Evolutionary conservation across 1,140 invertebrate species (phyloP).

Genomic region (Calosoma granatense): DNA sequence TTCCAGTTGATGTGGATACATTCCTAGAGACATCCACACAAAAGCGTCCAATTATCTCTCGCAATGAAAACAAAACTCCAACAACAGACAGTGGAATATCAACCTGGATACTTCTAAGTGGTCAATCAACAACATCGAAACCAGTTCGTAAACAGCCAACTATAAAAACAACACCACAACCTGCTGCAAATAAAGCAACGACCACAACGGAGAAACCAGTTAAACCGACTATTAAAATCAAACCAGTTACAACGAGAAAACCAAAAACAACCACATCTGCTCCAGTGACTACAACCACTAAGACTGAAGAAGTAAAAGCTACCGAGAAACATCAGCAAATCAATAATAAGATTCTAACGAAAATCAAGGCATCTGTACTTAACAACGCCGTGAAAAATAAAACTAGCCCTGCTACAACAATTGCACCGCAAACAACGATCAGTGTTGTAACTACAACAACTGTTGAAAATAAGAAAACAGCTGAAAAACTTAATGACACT

Average conservation of each 20-base stretch:
- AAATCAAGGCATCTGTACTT: conserved; percentile 25
- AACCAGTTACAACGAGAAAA: conserved; percentile 25
- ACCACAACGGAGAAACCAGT: conserved; percentile 31
- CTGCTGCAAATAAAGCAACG: conserved; percentile 18
- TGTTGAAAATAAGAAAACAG: too few relatives aligned
- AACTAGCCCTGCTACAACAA: conserved; percentile 23
- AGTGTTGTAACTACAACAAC: conserved; percentile 17
- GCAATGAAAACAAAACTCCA: conserved; percentile 47
- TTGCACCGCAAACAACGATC: conserved; percentile 22
- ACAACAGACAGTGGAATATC: conserved; percentile 56
- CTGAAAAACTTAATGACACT: conserved; percentile 16
- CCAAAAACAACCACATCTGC: conserved; percentile 18
- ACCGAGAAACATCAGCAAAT: conserved; percentile 13
- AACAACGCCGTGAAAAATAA: conserved; percentile 18
- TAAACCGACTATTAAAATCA: conserved; percentile 30
- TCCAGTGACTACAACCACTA: neutral
- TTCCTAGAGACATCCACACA: conserved; percentile 28
- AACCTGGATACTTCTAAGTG: conserved; percentile 64
- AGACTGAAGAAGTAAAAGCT: conserved; percentile 15
- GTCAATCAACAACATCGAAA: conserved; percentile 28
- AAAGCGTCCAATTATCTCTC: conserved; percentile 51
- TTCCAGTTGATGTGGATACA: conserved; percentile 41
- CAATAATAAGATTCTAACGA: conserved; percentile 18
- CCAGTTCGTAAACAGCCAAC: conserved; percentile 21
- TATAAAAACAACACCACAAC: conserved; percentile 25